Evolutionary conservation across 2,113 vertebrate species (phyloP), one percentile per base, ranked within the genome.

Genomic region (Dromaius novaehollandiae): DNA sequence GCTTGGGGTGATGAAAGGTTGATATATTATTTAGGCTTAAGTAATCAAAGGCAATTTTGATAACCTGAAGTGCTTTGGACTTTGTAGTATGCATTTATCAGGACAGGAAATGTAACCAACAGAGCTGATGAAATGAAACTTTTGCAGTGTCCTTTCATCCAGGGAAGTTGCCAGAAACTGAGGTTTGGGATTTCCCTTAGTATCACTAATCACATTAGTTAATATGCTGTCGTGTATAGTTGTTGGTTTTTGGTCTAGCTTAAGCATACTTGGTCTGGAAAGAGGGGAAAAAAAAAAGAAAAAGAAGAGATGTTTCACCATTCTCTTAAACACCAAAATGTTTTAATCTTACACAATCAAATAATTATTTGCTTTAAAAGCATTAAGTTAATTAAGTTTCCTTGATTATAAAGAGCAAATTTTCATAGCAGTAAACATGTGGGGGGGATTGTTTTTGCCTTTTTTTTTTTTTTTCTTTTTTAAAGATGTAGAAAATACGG

Each of bases 21-120:
- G 94, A 96, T 94, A 65, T 5, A 81, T 96, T 96, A 95, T 96
- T 97, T 95, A 91, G 75, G 95, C 85, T 94, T 83, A 93, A 94
- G 96, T 97, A 97, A 98, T 97, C 97, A 97, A 96, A 96, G 87
- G 75, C 92, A 97, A 93, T 95, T 97, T 97, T 96, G 93, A 95
- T 91, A 93, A 97, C 88, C 93, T 92, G 70, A 97, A 97, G 95
- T 90, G 93, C 94, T 96, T 97, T 94, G 92, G 93, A 96, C 96
- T 97, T 97, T 90, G 94, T 95, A 63, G 44, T 65, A 88, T 91
- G 22, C 13, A 7, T 86, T 97, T 97, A 98, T 97, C 95, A 95
- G 96, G 97, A 96, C 89, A 86, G 96, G 96, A 97, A 98, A 89
- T 85, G 84, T 86, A 96, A 94, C 89, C 89, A 86, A 26, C 13